Evolutionary conservation across 2,888 invertebrate genomes (phyloP), one percentile per base, ranked within the genome.

Genomic region (Eupelmus urozonus): DNA sequence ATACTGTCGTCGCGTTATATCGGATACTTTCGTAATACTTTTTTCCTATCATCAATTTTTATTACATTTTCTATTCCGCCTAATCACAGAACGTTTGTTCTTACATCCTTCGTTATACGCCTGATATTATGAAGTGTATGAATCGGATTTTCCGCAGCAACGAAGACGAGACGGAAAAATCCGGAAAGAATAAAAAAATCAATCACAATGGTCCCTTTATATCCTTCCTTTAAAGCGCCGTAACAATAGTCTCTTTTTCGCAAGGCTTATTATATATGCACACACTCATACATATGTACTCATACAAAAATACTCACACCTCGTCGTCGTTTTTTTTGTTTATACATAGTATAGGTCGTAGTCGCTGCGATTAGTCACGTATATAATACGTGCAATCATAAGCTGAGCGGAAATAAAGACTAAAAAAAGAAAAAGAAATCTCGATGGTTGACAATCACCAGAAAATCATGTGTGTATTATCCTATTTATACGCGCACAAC

Each of bases 121-220:
- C 9, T 34, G 3, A 34, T 34, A n/a, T n/a, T n/a, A 34, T 34
- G 34, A 34, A 34, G 9, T 34, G 34, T 5, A 3, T 34, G 34
- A 34, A 34, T 5, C 3, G 3, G 9, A 5, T 34, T 34, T 34
- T 34, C 34, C 34, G 9, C 34, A 9, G 5, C 34, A 34, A 5
- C 5, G 9, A 9, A 34, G 34, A 34, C 34, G n/a, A 34, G 3
- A 34, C 34, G 34, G 3, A 9, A 9, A 34, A 34, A 34, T 34
- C 3, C 9, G 9, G 34, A 5, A 34, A 34, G 4, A 45, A 45
- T 45, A 7, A 16, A 45, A 45, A 3, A 34, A 34, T 7, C 27
- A 11, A 69, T 71, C 60, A 53, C 71, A 75, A 62, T 79, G 70
- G 60, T 79, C 70, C 66, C 75, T 34, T 45, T 55, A 16, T 49